A percentile compares a stretch with the other conserved stretches of the same genome.
Conservation (phyloP, 2,797 vertebrate species). For the Tragelaphus oryx region DNA sequence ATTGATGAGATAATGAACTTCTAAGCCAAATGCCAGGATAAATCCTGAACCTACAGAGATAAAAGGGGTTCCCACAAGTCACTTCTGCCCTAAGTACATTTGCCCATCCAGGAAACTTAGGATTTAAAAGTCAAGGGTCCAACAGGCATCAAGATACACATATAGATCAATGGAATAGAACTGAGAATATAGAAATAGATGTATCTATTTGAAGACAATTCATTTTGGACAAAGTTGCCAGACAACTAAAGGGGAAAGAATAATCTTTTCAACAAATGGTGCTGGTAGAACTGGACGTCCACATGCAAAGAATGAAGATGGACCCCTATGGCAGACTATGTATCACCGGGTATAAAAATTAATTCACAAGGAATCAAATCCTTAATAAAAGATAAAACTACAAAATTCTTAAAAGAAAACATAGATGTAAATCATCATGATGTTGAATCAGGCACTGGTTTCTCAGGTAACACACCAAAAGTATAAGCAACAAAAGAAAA, state of each 20-base stretch:
- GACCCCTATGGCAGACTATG: neutral
- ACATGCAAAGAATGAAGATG: neutral
- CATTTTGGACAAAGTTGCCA: neutral
- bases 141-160: neutral
- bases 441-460: neutral
- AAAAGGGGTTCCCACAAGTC: neutral
- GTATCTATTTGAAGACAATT: fast-evolving
- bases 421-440: neutral
- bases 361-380: neutral
- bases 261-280: neutral
- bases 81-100: neutral
- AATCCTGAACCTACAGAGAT: neutral
- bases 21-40: neutral
- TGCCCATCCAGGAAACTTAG: neutral
- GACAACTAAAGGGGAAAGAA: neutral
- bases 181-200: neutral
- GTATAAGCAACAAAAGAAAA: neutral
- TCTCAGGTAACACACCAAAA: neutral
- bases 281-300: neutral
- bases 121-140: neutral
- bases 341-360: neutral
- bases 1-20: neutral
- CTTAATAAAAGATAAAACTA: neutral
- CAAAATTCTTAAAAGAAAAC: neutral
- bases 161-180: neutral